A percentile compares a stretch with the other conserved stretches of the same genome.
phyloP scores from a whole-genome alignment of 2,888 invertebrate species.

The Phaonia tiefii region DNA sequence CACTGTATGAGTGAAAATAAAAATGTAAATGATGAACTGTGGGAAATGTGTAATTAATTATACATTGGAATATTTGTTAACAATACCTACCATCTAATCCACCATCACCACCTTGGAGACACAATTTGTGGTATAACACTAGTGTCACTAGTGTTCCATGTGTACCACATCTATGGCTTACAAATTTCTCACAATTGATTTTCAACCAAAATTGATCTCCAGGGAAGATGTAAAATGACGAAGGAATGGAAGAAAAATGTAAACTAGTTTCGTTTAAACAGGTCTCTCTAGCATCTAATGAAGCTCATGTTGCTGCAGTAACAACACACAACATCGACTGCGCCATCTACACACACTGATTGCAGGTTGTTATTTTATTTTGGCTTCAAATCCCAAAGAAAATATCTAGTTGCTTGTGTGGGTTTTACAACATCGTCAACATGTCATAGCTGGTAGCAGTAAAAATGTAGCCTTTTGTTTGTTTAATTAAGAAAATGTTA shows the following conservation, averaged over 20 bases:
- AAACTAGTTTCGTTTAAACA: neutral
- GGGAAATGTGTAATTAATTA: no score
- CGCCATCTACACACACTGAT: neutral
- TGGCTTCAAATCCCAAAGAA: neutral
- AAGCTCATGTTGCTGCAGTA: conserved; percentile 1
- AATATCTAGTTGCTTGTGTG: neutral
- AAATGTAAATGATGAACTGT: no score
- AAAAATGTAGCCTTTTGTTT: neutral
- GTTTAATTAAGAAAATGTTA: neutral
- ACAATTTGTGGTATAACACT: no score
- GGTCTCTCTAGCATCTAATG: neutral
- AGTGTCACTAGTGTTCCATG: neutral
- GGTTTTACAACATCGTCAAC: neutral
- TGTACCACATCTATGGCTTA: neutral
- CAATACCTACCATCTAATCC: neutral
- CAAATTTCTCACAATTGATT: neutral
- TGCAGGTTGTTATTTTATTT: neutral
- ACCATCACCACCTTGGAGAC: neutral
- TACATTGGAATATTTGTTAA: no score
- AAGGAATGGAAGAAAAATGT: neutral
- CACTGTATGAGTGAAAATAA: no score
- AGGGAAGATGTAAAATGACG: neutral
- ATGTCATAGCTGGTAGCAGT: neutral
- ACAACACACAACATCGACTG: neutral
- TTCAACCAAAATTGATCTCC: conserved; percentile 2